phyloP scores from a whole-genome alignment of 2,113 vertebrate genomes.

The Electrona antarctica region DNA sequence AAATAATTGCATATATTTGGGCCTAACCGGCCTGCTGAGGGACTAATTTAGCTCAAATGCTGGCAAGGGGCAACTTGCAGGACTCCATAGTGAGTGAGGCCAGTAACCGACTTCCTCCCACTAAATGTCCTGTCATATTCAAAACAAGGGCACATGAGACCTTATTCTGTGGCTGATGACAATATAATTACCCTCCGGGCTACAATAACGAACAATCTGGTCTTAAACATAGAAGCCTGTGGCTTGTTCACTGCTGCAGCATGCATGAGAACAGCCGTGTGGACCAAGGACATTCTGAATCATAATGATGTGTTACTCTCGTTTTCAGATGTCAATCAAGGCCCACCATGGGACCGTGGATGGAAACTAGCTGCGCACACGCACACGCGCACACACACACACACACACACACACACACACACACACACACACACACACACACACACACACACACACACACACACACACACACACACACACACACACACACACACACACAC shows the following conservation, averaged over 20 bases:
- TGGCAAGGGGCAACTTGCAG: slow-evolving; percentile 37
- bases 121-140: slow-evolving; percentile 22
- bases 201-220: slow-evolving; percentile 47
- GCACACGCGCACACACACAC: too few species aligned
- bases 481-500: too few species aligned
- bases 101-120: slow-evolving; percentile 56
- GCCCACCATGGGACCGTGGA: slow-evolving; percentile 19
- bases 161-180: slow-evolving; percentile 44
- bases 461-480: too few species aligned
- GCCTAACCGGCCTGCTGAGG: slow-evolving; percentile 17
- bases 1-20: too few species aligned
- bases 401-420: too few species aligned
- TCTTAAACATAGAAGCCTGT: slow-evolving; percentile 40
- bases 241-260: slow-evolving; percentile 36
- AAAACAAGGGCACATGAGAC: slow-evolving; percentile 33
- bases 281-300: slow-evolving; percentile 47
- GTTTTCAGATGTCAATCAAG: slow-evolving; percentile 47
- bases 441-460: too few species aligned
- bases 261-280: slow-evolving; percentile 28
- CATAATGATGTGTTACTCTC: slow-evolving; percentile 45
- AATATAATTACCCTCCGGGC: slow-evolving; percentile 48
- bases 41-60: slow-evolving; percentile 53
- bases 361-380: slow-evolving; percentile 28
- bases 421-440: too few species aligned
- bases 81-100: slow-evolving; percentile 25